Evolutionary conservation across 2,113 vertebrate species (phyloP).

Genomic region (Hemicordylus capensis): DNA sequence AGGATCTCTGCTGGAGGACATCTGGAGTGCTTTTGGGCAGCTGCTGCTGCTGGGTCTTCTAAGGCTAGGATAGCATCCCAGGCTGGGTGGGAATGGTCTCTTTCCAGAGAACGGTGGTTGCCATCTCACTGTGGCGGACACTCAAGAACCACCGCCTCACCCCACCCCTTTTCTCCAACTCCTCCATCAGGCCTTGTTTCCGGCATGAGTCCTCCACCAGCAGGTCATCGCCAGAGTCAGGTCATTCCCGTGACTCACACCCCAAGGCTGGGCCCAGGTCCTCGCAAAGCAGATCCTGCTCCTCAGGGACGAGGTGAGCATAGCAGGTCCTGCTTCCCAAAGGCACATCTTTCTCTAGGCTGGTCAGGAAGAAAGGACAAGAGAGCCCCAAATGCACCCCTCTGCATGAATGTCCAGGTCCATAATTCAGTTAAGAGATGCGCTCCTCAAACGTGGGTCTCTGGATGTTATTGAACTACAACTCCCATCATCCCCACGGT

Average conservation of each 20-base stretch:
- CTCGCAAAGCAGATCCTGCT: conserved; percentile 84
- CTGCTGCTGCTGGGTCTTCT: no score
- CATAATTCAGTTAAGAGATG: no score
- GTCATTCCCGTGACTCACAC: conserved; percentile 70
- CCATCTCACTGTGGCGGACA: conserved; percentile 75
- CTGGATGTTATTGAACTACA: no score
- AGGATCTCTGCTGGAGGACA: no score
- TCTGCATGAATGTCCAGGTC: no score
- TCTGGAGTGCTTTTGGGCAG: background rate
- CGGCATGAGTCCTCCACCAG: conserved; percentile 75
- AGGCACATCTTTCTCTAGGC: background rate
- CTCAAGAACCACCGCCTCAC: conserved; percentile 49
- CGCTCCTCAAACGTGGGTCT: no score
- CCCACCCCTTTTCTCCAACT: conserved; percentile 63
- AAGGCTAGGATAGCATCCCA: background rate
- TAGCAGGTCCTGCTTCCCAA: no score
- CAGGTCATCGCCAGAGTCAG: conserved; percentile 78
- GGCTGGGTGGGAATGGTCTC: background rate
- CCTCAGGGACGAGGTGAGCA: conserved; percentile 81
- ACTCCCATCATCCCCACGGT: no score
- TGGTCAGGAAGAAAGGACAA: background rate
- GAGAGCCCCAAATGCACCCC: no score
- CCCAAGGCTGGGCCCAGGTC: conserved; percentile 76
- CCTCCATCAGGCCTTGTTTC: conserved; percentile 60
- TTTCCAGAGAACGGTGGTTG: conserved; percentile 75